phyloP scores from a whole-genome alignment of 2,797 vertebrate species.

The Sebastes oblongus region DNA sequence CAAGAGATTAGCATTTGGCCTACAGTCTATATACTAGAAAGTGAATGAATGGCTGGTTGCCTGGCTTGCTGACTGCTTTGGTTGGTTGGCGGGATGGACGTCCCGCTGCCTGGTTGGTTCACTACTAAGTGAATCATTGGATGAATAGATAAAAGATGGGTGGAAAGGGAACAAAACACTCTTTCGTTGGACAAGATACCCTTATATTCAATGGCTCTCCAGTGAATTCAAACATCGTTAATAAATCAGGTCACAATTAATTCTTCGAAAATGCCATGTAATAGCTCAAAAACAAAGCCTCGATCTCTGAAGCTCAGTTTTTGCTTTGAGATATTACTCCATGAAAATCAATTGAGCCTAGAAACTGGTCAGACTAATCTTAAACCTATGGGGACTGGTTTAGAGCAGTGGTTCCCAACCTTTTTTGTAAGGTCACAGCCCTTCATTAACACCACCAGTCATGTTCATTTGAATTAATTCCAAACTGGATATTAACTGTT shows the following conservation, averaged over 20 bases:
- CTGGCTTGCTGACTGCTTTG: slow-evolving; percentile 3
- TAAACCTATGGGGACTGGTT: neutral
- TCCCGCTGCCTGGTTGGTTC: neutral
- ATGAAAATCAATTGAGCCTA: neutral
- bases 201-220: neutral
- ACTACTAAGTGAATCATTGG: slow-evolving; percentile 6
- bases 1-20: slow-evolving; percentile 71
- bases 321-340: neutral
- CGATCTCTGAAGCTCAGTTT: neutral
- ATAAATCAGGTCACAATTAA: slow-evolving; percentile 4
- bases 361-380: slow-evolving; percentile 1
- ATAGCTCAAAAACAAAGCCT: neutral
- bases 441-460: neutral
- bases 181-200: neutral
- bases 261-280: neutral
- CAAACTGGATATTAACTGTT: neutral
- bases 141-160: neutral
- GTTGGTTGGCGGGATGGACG: neutral
- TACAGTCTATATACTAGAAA: slow-evolving; percentile 57
- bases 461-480: neutral
- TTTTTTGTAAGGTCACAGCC: neutral
- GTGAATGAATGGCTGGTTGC: slow-evolving; percentile 30
- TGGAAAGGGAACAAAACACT: neutral
- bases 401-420: neutral
- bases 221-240: neutral